Base-by-base conservation (phyloP, 2,888 invertebrate species). In the Orchestes rusci region DNA sequence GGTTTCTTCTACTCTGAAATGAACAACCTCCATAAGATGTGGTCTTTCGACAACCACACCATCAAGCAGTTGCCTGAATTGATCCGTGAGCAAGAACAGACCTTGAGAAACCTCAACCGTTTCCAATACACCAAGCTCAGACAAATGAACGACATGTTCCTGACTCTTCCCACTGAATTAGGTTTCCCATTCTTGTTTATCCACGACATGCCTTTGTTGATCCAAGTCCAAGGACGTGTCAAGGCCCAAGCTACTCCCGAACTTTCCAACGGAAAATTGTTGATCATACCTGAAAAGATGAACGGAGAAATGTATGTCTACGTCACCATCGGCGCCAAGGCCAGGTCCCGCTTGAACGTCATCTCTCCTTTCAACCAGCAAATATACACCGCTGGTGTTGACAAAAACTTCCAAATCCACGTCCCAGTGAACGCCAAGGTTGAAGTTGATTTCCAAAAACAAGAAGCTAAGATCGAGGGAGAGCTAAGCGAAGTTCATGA, bases 121-220 rank as follows among this genome's bases (percentile, higher is more conserved):
- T 68, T 75, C 54, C 75, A 79, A 58, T 73, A 74, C 64, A 80
- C 77, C 31, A 81, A 78, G 63, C 67, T 80, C 8, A 60, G 71
- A 34, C 75, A 77, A 56, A 67, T 73, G 36, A 70, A 72, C 34
- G 76, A 80, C 51, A 67, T 79, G 3, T 73, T 73, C 4, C 64
- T 83, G 13, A 76, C 78, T 66, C 79, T 83, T 72, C 83, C 85
- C 2, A 74, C 81, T 10, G 78, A 76, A 44, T 74, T 74, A 54
- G 85, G 85, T 62, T 69, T 84, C 54, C 84, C 84, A 8, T 82
- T 82, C 63, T 66, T 77, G 47, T 82, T 71, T 65, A 75, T 74
- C 42, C 73, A 77, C 57, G 75, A 76, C 42, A 71, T 70, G 38
- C 82, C 82, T 8, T 68, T 72, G 8, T 63, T 79, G 15, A 52